These are phyloP conservation scores for Setophaga kirtlandii DNA, from an alignment of 2,113 vertebrate genomes.

Conservation along the genomic window DNA sequence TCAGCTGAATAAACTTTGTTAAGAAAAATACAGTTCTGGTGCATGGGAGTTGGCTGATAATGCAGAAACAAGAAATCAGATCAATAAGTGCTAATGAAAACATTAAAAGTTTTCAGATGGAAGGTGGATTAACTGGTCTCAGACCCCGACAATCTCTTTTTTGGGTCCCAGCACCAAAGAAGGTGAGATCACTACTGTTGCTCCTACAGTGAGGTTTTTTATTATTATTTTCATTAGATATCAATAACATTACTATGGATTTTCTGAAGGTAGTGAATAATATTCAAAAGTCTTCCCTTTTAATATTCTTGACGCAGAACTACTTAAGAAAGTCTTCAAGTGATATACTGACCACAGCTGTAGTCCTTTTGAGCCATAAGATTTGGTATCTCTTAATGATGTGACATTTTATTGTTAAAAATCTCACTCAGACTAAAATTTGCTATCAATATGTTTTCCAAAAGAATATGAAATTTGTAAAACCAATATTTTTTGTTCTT, in stretches of 20 bases:
- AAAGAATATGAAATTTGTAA: neutral
- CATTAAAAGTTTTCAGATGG: neutral
- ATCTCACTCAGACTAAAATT: neutral
- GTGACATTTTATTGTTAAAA: neutral
- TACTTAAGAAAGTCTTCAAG: neutral
- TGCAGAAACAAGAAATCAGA: neutral
- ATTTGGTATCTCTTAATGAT: neutral
- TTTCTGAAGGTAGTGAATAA: neutral
- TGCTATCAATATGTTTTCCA: neutral
- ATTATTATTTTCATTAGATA: neutral
- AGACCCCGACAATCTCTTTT: neutral
- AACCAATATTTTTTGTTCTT: neutral
- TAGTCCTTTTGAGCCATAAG: neutral
- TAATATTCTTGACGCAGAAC: neutral
- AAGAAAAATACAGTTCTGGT: neutral
- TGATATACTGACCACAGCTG: neutral
- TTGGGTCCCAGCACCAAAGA: neutral
- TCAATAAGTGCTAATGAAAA: constrained; percentile 1
- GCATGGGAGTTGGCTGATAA: neutral
- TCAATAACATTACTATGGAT: neutral
- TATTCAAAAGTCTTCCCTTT: neutral
- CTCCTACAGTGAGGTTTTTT: neutral
- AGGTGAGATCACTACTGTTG: neutral
- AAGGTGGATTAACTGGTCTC: neutral
- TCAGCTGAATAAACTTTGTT: constrained; percentile 33